Evolutionary conservation across 2,113 vertebrate genomes (phyloP).

Genomic region (Spea bombifrons): DNA sequence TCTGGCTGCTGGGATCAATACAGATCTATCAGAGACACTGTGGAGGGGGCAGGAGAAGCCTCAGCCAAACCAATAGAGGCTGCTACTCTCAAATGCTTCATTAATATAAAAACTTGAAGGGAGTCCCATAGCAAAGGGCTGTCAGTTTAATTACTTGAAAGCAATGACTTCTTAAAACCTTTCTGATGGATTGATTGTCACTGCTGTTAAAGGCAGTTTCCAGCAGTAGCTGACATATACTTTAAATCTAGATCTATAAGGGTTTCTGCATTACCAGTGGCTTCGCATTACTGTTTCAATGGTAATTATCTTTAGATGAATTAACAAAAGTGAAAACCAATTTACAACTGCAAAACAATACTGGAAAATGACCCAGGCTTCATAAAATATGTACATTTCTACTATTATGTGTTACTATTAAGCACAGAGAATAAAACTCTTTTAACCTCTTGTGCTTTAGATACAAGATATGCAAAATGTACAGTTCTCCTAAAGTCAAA

Average conservation of each 20-base stretch:
- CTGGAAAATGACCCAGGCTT: not conserved
- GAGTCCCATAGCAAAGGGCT: conserved; percentile 28
- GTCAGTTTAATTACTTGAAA: conserved; percentile 48
- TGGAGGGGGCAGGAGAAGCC: conserved; percentile 11
- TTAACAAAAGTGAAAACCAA: too few species aligned
- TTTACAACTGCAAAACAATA: not conserved
- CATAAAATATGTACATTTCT: too few species aligned
- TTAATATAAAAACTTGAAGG: conserved; percentile 25
- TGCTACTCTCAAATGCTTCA: conserved; percentile 30
- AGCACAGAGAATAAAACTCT: too few species aligned
- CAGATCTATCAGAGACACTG: conserved; percentile 30
- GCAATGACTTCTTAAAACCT: conserved; percentile 42
- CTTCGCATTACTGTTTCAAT: not conserved
- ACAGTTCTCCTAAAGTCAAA: too few species aligned
- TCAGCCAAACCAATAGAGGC: conserved; percentile 34
- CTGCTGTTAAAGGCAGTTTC: not conserved
- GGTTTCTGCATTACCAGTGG: not conserved
- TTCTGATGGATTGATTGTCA: conserved; percentile 19
- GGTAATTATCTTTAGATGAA: not conserved
- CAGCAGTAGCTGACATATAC: conserved; percentile 37
- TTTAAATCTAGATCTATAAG: conserved; percentile 1
- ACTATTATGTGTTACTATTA: too few species aligned
- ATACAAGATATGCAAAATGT: too few species aligned
- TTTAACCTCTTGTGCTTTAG: too few species aligned
- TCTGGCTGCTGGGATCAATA: conserved; percentile 26